Base-by-base conservation (phyloP, 2,113 vertebrate species). In the Sapayoa aenigma region DNA sequence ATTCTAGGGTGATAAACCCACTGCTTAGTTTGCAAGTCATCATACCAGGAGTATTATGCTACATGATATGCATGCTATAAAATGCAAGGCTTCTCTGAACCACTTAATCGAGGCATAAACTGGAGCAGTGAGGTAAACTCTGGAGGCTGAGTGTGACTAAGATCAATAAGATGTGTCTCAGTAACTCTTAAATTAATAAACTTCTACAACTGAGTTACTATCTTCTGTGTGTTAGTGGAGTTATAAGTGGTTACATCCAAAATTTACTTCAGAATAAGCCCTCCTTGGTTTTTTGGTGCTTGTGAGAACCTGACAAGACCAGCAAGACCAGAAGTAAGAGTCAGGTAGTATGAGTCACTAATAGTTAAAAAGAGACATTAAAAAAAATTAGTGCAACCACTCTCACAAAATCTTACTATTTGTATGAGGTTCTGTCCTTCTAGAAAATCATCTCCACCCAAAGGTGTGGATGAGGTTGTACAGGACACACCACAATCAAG, bases 91-190 rank as follows among this genome's bases (percentile, higher is more conserved):
- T 87, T 72, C 86, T 95, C 58, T 78, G 59, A 92, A 68, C 84
- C 79, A 24, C 96, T 97, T 97, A 84, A 96, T 94, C 42, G 63
- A 95, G 89, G 94, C 91, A 81, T 97, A 96, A 98, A 94, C 90
- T 86, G 96, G 87, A 97, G 94, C 97, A 96, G 92, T 87, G 93
- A 96, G 94, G 90, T 94, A 95, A 97, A 93, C 96, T 97, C 93
- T 67, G 33, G 87, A 92, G 95, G 96, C 80, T 75, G 66, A 89
- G 44, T 87, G 56, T 85, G 86, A 95, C 88, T 95, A 72, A 97
- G 94, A 97, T 97, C 97, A 95, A 91, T 97, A 96, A 87, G 91
- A 76, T 97, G 62, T 96, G 91, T 96, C 91, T 97, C 44, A 76
- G 89, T 96, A 96, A 89, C 73, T 95, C 94, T 94, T 93, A 95